Conservation (phyloP, 2,888 invertebrate genomes). For the Heterodera filipjevi region DNA sequence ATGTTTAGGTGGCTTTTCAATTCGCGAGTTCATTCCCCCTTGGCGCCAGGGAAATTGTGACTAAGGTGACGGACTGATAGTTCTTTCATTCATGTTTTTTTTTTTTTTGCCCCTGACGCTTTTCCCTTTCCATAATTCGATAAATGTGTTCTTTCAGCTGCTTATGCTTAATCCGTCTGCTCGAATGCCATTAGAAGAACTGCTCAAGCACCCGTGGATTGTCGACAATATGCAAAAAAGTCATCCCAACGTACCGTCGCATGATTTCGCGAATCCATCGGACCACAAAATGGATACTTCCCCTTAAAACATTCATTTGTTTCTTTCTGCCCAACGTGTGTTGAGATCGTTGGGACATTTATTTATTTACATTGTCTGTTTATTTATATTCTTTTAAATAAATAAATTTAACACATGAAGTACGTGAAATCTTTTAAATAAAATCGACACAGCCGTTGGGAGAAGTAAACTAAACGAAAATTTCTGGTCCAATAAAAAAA, state of each 20-base stretch:
- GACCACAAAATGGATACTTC: neutral
- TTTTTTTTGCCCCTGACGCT: too few relatives aligned
- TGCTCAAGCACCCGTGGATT: constrained; percentile 34
- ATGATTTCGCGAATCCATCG: neutral
- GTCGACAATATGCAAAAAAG: neutral
- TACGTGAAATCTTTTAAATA: too few relatives aligned
- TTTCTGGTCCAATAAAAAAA: too few relatives aligned
- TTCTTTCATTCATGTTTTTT: too few relatives aligned
- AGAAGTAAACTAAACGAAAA: too few relatives aligned
- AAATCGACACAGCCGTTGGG: too few relatives aligned
- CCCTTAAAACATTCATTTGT: neutral
- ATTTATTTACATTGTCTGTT: too few relatives aligned
- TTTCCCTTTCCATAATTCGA: too few relatives aligned
- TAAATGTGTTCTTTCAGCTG: too few relatives aligned
- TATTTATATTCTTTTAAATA: neutral
- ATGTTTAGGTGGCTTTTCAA: constrained; percentile 14
- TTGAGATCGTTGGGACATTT: too few relatives aligned
- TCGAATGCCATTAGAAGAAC: constrained; percentile 23
- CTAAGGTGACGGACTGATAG: constrained; percentile 22
- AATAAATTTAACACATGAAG: neutral
- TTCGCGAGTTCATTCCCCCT: constrained; percentile 32
- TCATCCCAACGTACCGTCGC: neutral
- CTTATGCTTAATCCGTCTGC: constrained; percentile 29
- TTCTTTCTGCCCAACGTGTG: neutral
- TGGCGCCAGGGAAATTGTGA: constrained; percentile 34